Base-by-base conservation (phyloP, 2,888 invertebrate species). In the Drosophila helvetica region DNA sequence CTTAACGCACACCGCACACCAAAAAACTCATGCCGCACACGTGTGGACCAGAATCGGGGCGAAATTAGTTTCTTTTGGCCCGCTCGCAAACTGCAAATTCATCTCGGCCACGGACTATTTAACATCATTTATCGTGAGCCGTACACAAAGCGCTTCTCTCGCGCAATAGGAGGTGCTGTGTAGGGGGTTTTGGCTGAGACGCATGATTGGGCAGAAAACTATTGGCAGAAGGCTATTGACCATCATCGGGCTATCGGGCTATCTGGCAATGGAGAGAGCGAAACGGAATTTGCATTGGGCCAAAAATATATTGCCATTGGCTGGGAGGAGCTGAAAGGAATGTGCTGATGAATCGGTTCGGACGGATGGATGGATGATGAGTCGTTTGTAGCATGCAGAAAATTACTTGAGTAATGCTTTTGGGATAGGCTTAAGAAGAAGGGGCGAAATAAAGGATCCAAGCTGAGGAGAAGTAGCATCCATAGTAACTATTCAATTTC, bases 121-220 rank as follows among this genome's bases (percentile, higher is more conserved):
- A 87, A 78, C 86, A 78, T 55, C 68, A 75, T 82, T 88, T 88
- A 88, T 73, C 72, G 69, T 56, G 62, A 60, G 78, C 55, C 56
- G 42, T 64, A 60, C 65, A 72, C 65, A 75, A 71, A 55, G 43
- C 57, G 10, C 43, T 22, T 25, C 17, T 17, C 30, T 19, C 12
- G 19, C 69, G 6, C 19, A 46, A n/a, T 52, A 52, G 7, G 6
- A 4, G 2, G 30, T 22, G 4, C 15, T 3, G 18, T 12, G 51
- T 12, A 33, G 33, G 33, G 19, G 18, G 3, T n/a, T n/a, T n/a
- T n/a, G 25, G 43, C 62, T 54, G 53, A 50, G 70, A 72, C 55
- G 74, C 55, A 71, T 71, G 70, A 71, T 74, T 71, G 42, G 74
- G 66, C 70, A 71, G 22, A 71, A 74, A 46, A 73, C 33, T 53